phyloP scores from a whole-genome alignment of 35 echinoderm and acorn worm genomes.

The Apostichopus parvimensis region DNA sequence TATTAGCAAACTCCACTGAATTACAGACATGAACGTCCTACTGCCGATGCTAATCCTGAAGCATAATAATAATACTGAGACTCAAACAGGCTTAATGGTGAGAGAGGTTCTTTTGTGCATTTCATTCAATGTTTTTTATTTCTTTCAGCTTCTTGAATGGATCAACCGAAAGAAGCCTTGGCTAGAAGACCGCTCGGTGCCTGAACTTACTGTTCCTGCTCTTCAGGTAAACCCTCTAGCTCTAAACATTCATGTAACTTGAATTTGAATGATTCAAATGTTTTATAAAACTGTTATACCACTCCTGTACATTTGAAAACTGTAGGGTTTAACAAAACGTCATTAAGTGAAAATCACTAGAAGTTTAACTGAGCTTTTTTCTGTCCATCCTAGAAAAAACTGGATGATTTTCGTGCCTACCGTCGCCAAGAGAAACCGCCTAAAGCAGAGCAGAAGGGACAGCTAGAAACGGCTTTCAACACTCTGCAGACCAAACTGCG shows the following conservation, averaged over 20 bases:
- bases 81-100: too few relatives aligned
- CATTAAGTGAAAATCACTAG: too few relatives aligned
- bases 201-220: conserved; percentile 67
- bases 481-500: conserved; percentile 98
- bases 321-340: too few relatives aligned
- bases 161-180: conserved; percentile 85
- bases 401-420: conserved; percentile 94
- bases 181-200: conserved; percentile 82
- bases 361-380: not conserved
- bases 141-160: conserved; percentile 87
- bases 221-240: conserved; percentile 70
- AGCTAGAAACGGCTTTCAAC: conserved; percentile 95
- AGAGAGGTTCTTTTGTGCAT: too few relatives aligned
- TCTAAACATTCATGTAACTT: too few relatives aligned
- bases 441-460: conserved; percentile 85
- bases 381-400: conserved; percentile 71
- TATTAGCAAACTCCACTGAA: too few relatives aligned
- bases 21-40: too few relatives aligned
- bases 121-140: not conserved
- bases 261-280: too few relatives aligned
- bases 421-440: conserved; percentile 90
- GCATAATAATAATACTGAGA: too few relatives aligned
- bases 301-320: too few relatives aligned
- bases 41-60: too few relatives aligned
- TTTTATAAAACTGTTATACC: too few relatives aligned